Conservation (phyloP, 2,888 invertebrate genomes). For the Agrochola circellaris region DNA sequence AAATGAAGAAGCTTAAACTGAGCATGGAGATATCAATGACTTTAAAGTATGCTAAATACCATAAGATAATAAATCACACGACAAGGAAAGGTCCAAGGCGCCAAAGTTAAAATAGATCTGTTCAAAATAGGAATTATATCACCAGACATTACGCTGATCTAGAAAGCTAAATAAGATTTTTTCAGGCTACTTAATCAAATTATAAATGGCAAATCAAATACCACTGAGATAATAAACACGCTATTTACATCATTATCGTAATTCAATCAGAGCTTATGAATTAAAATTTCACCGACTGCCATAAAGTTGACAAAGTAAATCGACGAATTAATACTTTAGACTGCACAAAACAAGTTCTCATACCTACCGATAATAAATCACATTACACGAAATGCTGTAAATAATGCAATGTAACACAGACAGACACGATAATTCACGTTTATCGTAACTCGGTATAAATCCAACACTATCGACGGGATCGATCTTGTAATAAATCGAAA, state of each 20-base stretch:
- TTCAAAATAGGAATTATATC: background rate
- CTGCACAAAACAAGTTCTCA: constrained; percentile 42
- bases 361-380: constrained; percentile 59
- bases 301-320: constrained; percentile 52
- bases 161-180: constrained; percentile 1
- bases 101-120: background rate
- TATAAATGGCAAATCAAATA: constrained; percentile 23
- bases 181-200: constrained; percentile 15
- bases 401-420: constrained; percentile 58
- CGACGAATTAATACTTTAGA: constrained; percentile 45
- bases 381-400: constrained; percentile 56
- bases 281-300: constrained; percentile 47
- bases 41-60: background rate
- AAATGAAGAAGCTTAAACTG: background rate
- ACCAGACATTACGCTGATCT: background rate
- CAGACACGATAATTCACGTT: constrained; percentile 65
- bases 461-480: constrained; percentile 61
- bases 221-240: constrained; percentile 4
- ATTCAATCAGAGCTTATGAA: constrained; percentile 40
- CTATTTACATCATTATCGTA: constrained; percentile 45
- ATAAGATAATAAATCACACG: background rate
- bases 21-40: background rate
- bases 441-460: constrained; percentile 66
- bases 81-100: background rate
- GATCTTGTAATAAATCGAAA: constrained; percentile 72